Percentiles rank a stretch among this genome's conserved stretches.
Conservation (phyloP, 2,888 invertebrate genomes). For the Cosmia trapezina region DNA sequence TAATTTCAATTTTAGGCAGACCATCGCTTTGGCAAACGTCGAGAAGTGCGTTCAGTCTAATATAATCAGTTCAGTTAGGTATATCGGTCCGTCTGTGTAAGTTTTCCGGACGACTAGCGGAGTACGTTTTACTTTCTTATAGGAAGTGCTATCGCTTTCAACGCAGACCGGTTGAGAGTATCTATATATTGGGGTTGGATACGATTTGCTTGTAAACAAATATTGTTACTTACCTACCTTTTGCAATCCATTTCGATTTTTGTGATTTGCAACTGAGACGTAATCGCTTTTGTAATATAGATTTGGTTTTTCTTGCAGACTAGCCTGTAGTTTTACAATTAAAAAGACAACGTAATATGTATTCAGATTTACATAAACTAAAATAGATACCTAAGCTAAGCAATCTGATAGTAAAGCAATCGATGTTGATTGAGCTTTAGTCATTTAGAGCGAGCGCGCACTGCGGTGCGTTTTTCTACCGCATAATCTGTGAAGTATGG, state of each 20-base stretch:
- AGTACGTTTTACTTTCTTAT: constrained; percentile 89
- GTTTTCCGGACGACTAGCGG: constrained; percentile 83
- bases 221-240: constrained; percentile 14
- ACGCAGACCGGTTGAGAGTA: constrained; percentile 85
- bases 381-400: constrained; percentile 3
- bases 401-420: constrained; percentile 26
- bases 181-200: constrained; percentile 63
- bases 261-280: background rate
- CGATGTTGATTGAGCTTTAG: constrained; percentile 25
- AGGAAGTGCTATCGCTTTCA: constrained; percentile 90
- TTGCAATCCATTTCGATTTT: background rate
- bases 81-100: constrained; percentile 68
- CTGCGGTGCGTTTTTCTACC: too few relatives aligned
- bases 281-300: background rate
- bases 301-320: background rate
- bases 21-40: constrained; percentile 58
- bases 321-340: background rate
- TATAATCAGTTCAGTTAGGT: constrained; percentile 66
- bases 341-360: constrained; percentile 6
- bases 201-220: constrained; percentile 39
- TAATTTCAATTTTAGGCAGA: constrained; percentile 65
- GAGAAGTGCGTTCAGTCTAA: constrained; percentile 53
- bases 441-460: too few relatives aligned
- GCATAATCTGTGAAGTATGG: too few relatives aligned
- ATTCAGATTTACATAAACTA: constrained; percentile 17